Evolutionary conservation across 2,888 invertebrate species (phyloP), one percentile per base, ranked within the genome.

Genomic region (Leptura quadrifasciata): DNA sequence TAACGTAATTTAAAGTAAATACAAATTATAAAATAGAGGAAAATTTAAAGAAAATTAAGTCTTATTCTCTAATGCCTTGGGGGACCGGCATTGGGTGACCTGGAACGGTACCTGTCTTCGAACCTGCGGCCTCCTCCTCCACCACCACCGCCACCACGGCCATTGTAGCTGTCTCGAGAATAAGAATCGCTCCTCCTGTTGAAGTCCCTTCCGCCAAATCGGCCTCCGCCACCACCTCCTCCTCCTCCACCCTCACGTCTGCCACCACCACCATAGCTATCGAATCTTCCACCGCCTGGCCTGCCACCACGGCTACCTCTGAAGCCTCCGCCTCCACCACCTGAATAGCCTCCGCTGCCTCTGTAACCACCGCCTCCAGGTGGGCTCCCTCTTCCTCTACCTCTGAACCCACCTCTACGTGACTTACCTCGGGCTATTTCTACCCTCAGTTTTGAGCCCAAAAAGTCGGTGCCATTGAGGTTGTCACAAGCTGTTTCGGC

Each of bases 401-500:
- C 92, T 69, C 91, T 89, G 65, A 91, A 90, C 74, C 93, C 91
- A 73, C 92, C 90, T 77, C 93, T 91, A 63, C 95, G 92, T 80
- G 95, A 94, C 81, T 95, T 92, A 84, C 95, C 95, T 82, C 96
- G 93, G 75, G 96, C 96, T 85, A 97, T 94, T 90, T 97, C 97
- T 78, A 97, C 97, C 86, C 96, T 92, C 82, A 97, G 91, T 86
- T 96, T 96, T 84, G 95, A 94, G 84, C 97, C 97, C 91, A 96
- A 91, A 87, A 97, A 93, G 89, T 96, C 96, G 81, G 95, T 94
- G 80, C 97, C 97, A 87, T 97, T 97, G 91, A 97, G 92, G 86
- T 94, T 94, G 89, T 94, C 95, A 90, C 96, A 96, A 79, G 97
- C 97, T 86, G 95, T 94, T 88, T 96, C 96, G 54, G 97, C 97